Evolutionary conservation across 2,113 vertebrate genomes (phyloP), one percentile per base, ranked within the genome.

Genomic region (Alethe castanea): DNA sequence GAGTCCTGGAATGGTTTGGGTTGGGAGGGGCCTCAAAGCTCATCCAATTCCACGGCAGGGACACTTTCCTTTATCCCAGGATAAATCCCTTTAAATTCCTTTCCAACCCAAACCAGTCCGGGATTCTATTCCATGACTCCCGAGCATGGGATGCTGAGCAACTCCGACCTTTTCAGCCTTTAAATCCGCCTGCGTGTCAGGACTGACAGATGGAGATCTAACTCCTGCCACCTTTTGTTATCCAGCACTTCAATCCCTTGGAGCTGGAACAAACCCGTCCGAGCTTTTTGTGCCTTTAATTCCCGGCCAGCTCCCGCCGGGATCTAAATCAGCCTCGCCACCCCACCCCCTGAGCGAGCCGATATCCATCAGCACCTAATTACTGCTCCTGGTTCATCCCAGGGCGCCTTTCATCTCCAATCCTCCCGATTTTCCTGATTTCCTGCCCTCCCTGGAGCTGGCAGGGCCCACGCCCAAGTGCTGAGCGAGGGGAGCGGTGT

Each of bases 21-120:
- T 17, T 29, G 48, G 48, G 8, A 48, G 16, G 6, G 42, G 12
- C 25, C 14, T 42, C 5, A 22, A 35, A 72, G 4, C 13, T 5
- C 48, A 20, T 29, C 48, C 57, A 1, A 1, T 42, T 0, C 66
- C 65, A 35, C 24, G 13, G 19, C 67, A 72, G 67, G n/a, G 23
- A 56, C 42, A 17, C 19, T 9, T 71, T 0, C 42, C 59, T 19
- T 42, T 5, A 0, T 3, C 29, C 74, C 50, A 56, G 48, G 57
- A 0, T 64, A 35, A 35, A 35, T 35, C 35, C 35, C 24, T 81
- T 82, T 22, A 25, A 26, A 26, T 8, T 20, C 61, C 24, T 24
- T 47, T 20, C 53, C 78, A 25, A 20, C n/a, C 62, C 47, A 20
- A 60, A 12, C 11, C 40, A 31, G 25, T 0, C 14, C 9, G 47